phyloP scores from a whole-genome alignment of 2,888 invertebrate species.

The Aspidiotus rigidus region DNA sequence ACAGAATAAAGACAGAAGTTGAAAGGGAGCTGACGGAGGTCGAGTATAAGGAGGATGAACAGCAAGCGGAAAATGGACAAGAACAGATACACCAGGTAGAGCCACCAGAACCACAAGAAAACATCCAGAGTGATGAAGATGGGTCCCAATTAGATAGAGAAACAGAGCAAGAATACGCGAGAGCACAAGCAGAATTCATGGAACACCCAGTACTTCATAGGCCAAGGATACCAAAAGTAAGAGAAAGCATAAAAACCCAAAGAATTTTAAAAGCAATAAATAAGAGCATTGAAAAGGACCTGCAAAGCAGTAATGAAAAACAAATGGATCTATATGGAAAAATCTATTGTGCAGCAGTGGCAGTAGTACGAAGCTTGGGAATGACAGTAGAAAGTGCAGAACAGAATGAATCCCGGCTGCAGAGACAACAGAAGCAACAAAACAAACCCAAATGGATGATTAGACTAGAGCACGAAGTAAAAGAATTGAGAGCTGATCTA shows the following conservation, averaged over 20 bases:
- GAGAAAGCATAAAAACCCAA: background rate
- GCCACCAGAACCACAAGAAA: background rate
- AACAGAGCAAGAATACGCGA: background rate
- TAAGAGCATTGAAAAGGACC: background rate
- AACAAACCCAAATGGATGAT: background rate
- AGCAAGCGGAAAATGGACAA: background rate
- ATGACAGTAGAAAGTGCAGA: background rate
- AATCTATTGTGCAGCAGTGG: background rate
- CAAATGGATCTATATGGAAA: background rate
- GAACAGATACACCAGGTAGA: background rate
- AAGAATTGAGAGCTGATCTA: background rate
- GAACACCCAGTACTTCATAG: background rate
- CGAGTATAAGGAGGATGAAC: background rate
- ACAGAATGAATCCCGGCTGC: background rate
- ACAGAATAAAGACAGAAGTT: background rate
- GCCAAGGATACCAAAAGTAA: constrained; percentile 4
- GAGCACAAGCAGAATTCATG: background rate
- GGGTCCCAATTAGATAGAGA: background rate
- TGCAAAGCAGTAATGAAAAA: background rate
- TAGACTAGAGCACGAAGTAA: background rate
- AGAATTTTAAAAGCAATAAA: background rate
- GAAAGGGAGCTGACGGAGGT: background rate
- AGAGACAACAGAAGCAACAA: background rate
- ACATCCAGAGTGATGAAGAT: background rate
- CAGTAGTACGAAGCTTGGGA: background rate